Evolutionary conservation across 2,888 invertebrate species (phyloP), one percentile per base, ranked within the genome.

Genomic region (Eupithecia abbreviata): DNA sequence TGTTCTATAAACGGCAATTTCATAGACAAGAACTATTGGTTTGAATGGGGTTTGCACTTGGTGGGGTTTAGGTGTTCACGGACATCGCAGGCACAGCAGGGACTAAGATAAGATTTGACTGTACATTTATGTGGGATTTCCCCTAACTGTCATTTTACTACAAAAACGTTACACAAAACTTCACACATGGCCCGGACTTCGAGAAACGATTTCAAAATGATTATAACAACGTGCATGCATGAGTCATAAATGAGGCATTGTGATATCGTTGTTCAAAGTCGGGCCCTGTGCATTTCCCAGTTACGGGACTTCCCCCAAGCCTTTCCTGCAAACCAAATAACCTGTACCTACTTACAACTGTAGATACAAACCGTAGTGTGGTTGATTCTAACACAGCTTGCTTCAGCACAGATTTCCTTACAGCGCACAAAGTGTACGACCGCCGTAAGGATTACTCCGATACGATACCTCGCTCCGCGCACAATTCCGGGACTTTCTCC

Each of bases 351-450:
- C 4, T 6, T n/a, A 51, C 5, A 18, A 18, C 18, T 58, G 18
- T 58, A 55, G 51, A 15, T n/a, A 58, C 58, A 18, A 55, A 65
- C 62, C 3, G 65, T 41, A 41, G 66, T 42, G 42, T 66, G 66
- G 66, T 12, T 12, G 5, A 3, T 5, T 45, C 45, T 65, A 65
- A 65, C 41, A 67, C 68, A 76, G 73, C 18, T 41, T 10, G 68
- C 62, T 43, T 51, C 71, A 77, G 42, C 72, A 78, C 76, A 18
- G 30, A 10, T 74, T 67, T 65, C 71, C 74, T 88, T 86, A n/a
- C 88, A 93, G 94, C 92, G 78, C 95, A 93, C 90, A 94, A 94
- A 89, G 84, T 92, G 71, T 93, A 91, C 85, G 93, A 93, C 66
- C 90, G 94, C 3, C 82, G 90, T 30, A 93, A 93, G 78, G 94